Evolutionary conservation across 1,140 invertebrate genomes (phyloP), one percentile per base, ranked within the genome.

Genomic region (Lordiphosa stackelbergi): DNA sequence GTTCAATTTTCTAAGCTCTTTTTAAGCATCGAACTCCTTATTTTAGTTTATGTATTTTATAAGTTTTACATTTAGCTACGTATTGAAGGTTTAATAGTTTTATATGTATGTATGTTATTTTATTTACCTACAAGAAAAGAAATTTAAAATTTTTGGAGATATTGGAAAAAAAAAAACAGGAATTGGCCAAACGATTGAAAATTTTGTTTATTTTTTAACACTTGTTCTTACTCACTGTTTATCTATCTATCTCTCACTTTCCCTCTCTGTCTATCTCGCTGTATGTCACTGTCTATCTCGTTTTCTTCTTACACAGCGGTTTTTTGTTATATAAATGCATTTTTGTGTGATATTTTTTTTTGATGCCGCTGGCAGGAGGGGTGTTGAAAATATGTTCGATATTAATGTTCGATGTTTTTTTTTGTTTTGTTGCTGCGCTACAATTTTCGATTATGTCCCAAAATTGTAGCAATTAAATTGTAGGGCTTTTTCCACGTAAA

Each of bases 131-230:
- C 35, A n/a, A 66, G 40, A 48, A 55, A 53, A 77, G 70, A 83
- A 83, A 28, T 28, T 28, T 28, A 4, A 28, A 28, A 28, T 28
- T 28, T 28, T 28, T 28, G 6, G 6, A 28, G 24, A 28, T 28
- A 28, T 81, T 81, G 45, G 61, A 71, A 81, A 59, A 66, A 79
- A 66, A 61, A 75, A 84, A 84, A 85, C 84, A 85, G 84, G 75
- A 85, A 85, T 85, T 85, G 83, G 83, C 83, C 83, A 78, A 78
- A 73, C 53, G 40, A 84, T 83, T 83, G 69, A 85, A 85, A 83
- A 77, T 71, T 74, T 61, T 41, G 35, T 47, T 38, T 42, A 52
- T 56, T 51, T 60, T 40, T 13, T 66, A 59, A 81, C 71, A 70
- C 75, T 79, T 73, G 48, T 60, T 72, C 57, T 63, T 38, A 59